phyloP scores from a whole-genome alignment of 2,888 invertebrate genomes.

The Caenorhabditis sp. region DNA sequence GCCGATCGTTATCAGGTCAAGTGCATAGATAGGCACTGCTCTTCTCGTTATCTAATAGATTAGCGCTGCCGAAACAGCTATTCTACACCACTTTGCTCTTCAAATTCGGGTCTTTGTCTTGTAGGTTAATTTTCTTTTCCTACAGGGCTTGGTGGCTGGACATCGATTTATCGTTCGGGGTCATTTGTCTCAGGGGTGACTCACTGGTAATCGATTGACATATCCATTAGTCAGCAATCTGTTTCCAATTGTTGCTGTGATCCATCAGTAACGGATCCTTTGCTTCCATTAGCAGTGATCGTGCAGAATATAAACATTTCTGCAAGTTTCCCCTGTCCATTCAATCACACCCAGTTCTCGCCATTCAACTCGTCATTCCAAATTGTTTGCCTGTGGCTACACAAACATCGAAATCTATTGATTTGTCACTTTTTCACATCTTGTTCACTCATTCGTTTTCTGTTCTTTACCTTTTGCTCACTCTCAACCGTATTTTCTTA shows the following conservation, averaged over 20 bases:
- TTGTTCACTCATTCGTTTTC: conserved; percentile 32
- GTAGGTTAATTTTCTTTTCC: neutral
- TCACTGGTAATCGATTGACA: neutral
- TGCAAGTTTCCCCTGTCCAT: neutral
- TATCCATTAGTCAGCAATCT: neutral
- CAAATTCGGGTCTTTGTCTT: conserved; percentile 19
- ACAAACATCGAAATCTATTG: conserved; percentile 56
- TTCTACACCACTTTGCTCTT: conserved; percentile 37
- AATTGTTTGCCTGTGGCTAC: conserved; percentile 55
- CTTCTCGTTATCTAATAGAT: conserved; percentile 40
- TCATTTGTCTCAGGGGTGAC: too few species aligned
- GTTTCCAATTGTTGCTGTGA: conserved; percentile 9
- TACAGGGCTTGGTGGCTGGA: too few species aligned
- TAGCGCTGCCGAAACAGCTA: conserved; percentile 41
- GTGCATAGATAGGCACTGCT: conserved; percentile 43
- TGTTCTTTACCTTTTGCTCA: conserved; percentile 10
- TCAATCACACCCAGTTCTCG: conserved; percentile 13
- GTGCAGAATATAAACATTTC: conserved; percentile 21
- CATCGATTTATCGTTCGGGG: neutral
- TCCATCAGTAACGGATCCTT: conserved; percentile 1
- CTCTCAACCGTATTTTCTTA: conserved; percentile 1
- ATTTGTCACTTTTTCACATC: conserved; percentile 35
- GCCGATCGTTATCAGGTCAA: conserved; percentile 55
- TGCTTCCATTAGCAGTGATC: neutral
- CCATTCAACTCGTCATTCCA: conserved; percentile 26